A percentile compares a stretch with the other conserved stretches of the same genome.
Conservation (phyloP, 2,797 vertebrate genomes). For the Adelosebastes latens region DNA sequence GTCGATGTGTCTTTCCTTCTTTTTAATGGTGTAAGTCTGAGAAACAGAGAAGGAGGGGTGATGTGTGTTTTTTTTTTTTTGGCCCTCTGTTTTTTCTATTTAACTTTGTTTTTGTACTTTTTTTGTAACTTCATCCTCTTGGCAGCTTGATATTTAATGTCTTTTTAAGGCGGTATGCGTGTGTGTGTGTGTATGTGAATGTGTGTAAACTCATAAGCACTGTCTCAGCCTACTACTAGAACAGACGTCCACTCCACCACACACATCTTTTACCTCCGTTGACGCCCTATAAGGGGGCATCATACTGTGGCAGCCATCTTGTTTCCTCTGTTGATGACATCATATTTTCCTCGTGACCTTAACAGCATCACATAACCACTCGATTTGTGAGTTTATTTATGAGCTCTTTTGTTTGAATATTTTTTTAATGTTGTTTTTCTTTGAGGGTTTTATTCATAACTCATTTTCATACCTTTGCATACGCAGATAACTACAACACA, state of each 20-base stretch:
- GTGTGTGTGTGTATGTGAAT: background rate
- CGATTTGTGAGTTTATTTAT: background rate
- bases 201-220: background rate
- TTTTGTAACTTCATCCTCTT: conserved; percentile 53
- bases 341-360: conserved; percentile 6
- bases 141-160: conserved; percentile 74
- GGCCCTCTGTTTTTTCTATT: conserved; percentile 46
- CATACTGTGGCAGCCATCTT: conserved; percentile 10
- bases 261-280: conserved; percentile 33
- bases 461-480: background rate
- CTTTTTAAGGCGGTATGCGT: conserved; percentile 33
- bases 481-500: background rate
- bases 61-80: background rate
- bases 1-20: conserved; percentile 24
- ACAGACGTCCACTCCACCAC: conserved; percentile 20
- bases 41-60: background rate
- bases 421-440: background rate
- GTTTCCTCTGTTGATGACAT: conserved; percentile 16
- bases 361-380: conserved; percentile 9
- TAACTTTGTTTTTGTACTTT: conserved; percentile 47
- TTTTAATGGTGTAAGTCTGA: background rate
- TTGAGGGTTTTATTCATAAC: background rate
- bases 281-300: background rate
- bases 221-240: conserved; percentile 19
- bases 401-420: background rate